A percentile compares a stretch with the other conserved stretches of the same genome.
Evolutionary conservation across 1,140 invertebrate species (phyloP).

Genomic region (Lerema accius): DNA sequence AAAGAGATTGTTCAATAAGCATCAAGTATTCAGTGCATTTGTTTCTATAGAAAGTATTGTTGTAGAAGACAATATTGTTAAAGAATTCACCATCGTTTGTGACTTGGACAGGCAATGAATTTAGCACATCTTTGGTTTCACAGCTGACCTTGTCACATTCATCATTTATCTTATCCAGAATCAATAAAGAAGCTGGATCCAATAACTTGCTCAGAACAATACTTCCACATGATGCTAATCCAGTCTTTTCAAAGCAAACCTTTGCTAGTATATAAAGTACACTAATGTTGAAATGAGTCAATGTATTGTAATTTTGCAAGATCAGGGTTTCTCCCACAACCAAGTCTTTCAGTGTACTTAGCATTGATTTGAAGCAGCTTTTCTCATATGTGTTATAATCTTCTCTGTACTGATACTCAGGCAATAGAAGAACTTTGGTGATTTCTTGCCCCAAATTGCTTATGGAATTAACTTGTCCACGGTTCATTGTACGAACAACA

Average conservation of each 20-base stretch:
- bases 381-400: conserved; percentile 67
- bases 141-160: conserved; percentile 58
- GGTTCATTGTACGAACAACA: conserved; percentile 47
- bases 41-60: conserved; percentile 75
- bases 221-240: conserved; percentile 59
- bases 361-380: conserved; percentile 60
- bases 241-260: conserved; percentile 69
- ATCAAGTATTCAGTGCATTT: conserved; percentile 68
- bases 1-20: conserved; percentile 61
- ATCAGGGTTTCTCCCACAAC: conserved; percentile 55
- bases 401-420: conserved; percentile 56
- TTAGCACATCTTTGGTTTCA: conserved; percentile 64
- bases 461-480: conserved; percentile 36
- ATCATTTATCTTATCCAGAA: conserved; percentile 53
- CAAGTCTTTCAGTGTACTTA: conserved; percentile 55
- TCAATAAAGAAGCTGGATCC: conserved; percentile 51
- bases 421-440: conserved; percentile 52
- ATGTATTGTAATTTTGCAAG: conserved; percentile 64
- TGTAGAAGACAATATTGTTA: conserved; percentile 71
- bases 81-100: conserved; percentile 71
- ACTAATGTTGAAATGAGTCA: conserved; percentile 78
- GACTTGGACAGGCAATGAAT: conserved; percentile 60
- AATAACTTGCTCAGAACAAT: conserved; percentile 62
- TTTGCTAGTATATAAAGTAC: conserved; percentile 67
- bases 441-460: conserved; percentile 45